Percentiles rank a stretch among this genome's conserved stretches.
phyloP scores from a whole-genome alignment of 2,797 vertebrate species.

The Oreochromis grahami region DNA sequence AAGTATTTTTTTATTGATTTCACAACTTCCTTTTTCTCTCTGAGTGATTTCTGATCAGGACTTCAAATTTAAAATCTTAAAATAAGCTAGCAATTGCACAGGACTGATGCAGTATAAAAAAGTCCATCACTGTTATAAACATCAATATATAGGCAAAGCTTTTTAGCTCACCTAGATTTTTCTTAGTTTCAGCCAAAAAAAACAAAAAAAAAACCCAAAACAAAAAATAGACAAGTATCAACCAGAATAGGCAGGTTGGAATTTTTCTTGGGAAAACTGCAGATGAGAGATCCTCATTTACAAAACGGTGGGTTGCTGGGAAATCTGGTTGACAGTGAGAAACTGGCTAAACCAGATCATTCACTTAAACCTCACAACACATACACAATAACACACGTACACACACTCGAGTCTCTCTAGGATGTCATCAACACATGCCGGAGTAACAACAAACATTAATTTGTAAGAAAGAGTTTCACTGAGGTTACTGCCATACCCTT shows the following conservation, averaged over 20 bases:
- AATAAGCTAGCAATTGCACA: not conserved
- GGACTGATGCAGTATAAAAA: not conserved
- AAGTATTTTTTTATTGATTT: not conserved
- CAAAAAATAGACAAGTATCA: not conserved
- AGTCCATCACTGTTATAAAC: not conserved
- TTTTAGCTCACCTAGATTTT: not conserved
- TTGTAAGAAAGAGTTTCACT: not conserved
- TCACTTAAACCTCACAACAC: conserved; percentile 5
- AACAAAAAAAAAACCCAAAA: not conserved
- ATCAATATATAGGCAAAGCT: not conserved
- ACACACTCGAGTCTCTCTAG: not conserved
- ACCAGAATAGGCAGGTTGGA: not conserved
- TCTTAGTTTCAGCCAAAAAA: not conserved
- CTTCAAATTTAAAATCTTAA: not conserved
- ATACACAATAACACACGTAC: not conserved
- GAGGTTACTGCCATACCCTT: not conserved
- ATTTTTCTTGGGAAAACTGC: conserved; percentile 1
- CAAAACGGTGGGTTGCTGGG: conserved; percentile 1
- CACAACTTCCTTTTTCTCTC: not conserved
- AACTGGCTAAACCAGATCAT: conserved; percentile 62
- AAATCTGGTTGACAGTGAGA: conserved; percentile 34
- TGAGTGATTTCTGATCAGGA: not conserved
- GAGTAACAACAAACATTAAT: not conserved
- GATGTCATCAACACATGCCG: not conserved
- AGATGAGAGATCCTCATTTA: not conserved